Conservation (phyloP, 2,888 invertebrate genomes). For the Nemapogon koenigi region DNA sequence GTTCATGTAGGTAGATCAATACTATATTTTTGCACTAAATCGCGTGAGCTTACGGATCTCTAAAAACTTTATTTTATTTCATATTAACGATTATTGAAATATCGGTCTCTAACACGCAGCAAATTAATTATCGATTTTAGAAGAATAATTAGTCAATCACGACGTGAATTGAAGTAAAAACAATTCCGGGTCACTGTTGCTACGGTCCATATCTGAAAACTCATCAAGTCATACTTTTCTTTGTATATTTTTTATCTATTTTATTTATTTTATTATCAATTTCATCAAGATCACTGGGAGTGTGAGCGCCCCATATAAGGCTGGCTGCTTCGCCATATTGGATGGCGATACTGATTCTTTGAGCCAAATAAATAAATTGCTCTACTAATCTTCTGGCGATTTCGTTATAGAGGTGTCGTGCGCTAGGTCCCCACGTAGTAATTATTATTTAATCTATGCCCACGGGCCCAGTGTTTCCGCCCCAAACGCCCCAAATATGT, state of each 20-base stretch:
- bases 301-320: no score
- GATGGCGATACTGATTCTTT: no score
- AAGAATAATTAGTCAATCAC: slow-evolving; percentile 6
- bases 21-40: background rate
- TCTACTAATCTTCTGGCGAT: no score
- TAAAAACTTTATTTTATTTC: slow-evolving; percentile 2
- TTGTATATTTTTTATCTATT: background rate
- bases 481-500: no score
- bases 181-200: slow-evolving; percentile 4
- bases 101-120: background rate
- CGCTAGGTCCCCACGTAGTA: no score
- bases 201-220: background rate
- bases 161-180: background rate
- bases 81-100: background rate
- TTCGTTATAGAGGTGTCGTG: no score
- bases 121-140: slow-evolving; percentile 9
- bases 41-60: background rate
- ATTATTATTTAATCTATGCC: no score
- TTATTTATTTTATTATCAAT: background rate
- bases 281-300: no score
- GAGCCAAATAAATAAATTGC: no score
- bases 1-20: background rate
- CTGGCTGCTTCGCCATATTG: no score
- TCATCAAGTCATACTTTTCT: background rate
- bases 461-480: no score